These are phyloP conservation scores for Drosophila niveifrons DNA, from an alignment of 2,888 invertebrate genomes.

Conservation along the genomic window DNA sequence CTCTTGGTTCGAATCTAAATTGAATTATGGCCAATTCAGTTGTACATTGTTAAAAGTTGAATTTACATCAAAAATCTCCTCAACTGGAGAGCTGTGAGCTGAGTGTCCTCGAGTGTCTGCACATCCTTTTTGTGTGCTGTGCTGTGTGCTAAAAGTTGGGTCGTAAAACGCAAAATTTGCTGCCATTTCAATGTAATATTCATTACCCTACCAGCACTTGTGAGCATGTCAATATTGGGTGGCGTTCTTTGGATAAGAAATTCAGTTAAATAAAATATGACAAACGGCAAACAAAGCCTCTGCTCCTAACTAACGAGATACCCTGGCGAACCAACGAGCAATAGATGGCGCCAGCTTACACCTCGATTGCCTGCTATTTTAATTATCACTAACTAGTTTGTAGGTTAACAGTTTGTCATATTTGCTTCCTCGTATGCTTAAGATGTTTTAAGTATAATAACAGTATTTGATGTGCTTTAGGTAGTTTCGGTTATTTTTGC, in stretches of 20 bases:
- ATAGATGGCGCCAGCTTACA: conserved; percentile 3
- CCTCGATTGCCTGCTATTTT: background rate
- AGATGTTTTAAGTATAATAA: too few relatives aligned
- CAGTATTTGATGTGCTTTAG: too few relatives aligned
- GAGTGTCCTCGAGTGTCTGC: conserved; percentile 6
- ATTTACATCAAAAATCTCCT: conserved; percentile 1
- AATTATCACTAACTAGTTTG: too few relatives aligned
- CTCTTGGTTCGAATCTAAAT: background rate
- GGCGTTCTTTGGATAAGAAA: conserved; percentile 5
- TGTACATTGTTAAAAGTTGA: conserved; percentile 12
- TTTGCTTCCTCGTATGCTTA: too few relatives aligned
- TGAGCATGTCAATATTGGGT: conserved; percentile 16
- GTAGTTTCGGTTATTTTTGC: too few relatives aligned
- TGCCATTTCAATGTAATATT: conserved; percentile 32
- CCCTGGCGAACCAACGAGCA: background rate
- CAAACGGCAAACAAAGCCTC: background rate
- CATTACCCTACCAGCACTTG: conserved; percentile 39
- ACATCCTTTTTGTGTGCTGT: background rate
- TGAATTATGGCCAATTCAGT: conserved; percentile 19
- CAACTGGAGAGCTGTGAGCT: background rate
- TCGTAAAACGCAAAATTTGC: conserved; percentile 18
- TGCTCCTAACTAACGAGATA: background rate
- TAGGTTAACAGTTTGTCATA: too few relatives aligned
- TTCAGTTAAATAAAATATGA: conserved; percentile 37
- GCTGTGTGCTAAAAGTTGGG: conserved; percentile 13